phyloP scores from a whole-genome alignment of 2,888 invertebrate species.

The Mimachlamys varia region DNA sequence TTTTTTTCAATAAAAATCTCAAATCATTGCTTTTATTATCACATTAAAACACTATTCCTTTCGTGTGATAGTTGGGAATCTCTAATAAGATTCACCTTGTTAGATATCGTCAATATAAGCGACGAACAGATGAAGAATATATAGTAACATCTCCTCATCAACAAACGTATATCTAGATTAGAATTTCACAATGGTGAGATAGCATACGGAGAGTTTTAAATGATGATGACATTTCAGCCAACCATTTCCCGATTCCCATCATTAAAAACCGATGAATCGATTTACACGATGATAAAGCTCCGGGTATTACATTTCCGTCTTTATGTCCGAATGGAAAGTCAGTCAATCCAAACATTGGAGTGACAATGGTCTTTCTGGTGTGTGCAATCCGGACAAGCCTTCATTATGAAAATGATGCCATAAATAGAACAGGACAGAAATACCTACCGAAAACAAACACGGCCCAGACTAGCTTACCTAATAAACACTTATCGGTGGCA shows the following conservation, averaged over 20 bases:
- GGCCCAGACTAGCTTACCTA: not conserved
- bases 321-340: not conserved
- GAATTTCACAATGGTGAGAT: too few species aligned
- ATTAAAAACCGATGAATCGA: not conserved
- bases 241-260: not conserved
- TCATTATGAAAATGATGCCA: not conserved
- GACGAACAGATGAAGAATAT: too few species aligned
- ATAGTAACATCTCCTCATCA: too few species aligned
- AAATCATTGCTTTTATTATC: too few species aligned
- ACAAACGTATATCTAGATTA: too few species aligned
- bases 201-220: not conserved
- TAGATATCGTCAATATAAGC: too few species aligned
- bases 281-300: not conserved
- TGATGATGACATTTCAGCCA: not conserved
- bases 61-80: too few species aligned
- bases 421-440: not conserved
- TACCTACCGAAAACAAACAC: not conserved
- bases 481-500: not conserved
- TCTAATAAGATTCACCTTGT: too few species aligned
- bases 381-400: not conserved
- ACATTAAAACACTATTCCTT: too few species aligned
- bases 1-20: too few species aligned
- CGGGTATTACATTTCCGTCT: not conserved
- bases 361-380: not conserved
- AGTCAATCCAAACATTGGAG: not conserved